A percentile compares a stretch with the other conserved stretches of the same genome.
Conservation (phyloP, 2,888 invertebrate species). For the Eupithecia exiguata region DNA sequence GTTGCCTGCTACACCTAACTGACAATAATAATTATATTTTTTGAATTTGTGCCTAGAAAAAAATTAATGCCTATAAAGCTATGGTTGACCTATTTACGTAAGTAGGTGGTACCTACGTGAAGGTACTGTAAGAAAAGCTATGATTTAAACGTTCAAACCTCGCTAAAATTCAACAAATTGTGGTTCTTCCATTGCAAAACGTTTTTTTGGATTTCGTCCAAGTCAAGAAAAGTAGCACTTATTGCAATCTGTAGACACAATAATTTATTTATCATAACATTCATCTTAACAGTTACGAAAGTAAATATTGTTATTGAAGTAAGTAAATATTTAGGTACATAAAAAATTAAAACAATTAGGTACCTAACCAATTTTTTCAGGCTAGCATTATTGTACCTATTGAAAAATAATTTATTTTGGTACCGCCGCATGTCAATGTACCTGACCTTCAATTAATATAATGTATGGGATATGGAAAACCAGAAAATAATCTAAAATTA, state of each 20-base stretch:
- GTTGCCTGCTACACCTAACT: slow-evolving; percentile 71
- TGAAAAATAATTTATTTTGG: background rate
- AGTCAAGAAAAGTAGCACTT: slow-evolving; percentile 68
- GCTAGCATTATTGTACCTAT: too few species aligned
- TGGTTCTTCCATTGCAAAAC: slow-evolving; percentile 75
- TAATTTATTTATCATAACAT: slow-evolving; percentile 6
- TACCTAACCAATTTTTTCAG: too few species aligned
- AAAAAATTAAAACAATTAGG: background rate
- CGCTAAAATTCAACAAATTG: slow-evolving; percentile 69
- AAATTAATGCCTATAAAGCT: background rate
- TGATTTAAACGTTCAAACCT: slow-evolving; percentile 63
- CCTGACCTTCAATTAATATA: too few species aligned
- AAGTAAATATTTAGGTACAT: background rate
- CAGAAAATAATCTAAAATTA: background rate
- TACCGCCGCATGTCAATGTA: too few species aligned
- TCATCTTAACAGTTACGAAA: background rate
- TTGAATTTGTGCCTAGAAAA: background rate
- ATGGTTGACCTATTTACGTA: background rate
- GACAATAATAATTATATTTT: slow-evolving; percentile 33
- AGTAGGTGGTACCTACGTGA: background rate
- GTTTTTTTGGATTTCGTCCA: slow-evolving; percentile 72
- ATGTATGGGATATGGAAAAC: too few species aligned
- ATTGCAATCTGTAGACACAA: slow-evolving; percentile 64
- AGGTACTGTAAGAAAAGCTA: background rate
- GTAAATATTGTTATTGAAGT: background rate